These are phyloP conservation scores for Parasteatoda tepidariorum DNA, from an alignment of 1,140 invertebrate species.

Conservation along the genomic window DNA sequence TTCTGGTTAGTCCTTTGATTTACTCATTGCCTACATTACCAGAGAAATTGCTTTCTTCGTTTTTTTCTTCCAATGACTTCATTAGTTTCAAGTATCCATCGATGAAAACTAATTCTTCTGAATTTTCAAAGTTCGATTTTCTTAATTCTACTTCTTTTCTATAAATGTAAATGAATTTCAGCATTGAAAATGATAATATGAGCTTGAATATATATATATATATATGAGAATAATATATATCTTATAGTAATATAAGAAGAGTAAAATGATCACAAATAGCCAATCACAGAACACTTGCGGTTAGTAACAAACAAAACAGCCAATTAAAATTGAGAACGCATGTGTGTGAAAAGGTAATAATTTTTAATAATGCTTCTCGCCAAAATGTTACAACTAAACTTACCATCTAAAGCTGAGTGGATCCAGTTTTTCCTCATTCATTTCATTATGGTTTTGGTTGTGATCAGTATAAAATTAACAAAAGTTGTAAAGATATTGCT, in stretches of 20 bases:
- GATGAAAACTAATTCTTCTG: slow-evolving; percentile 19
- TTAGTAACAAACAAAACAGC: not conserved
- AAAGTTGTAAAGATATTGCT: too few species aligned
- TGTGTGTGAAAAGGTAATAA: too few species aligned
- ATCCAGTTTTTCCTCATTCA: too few species aligned
- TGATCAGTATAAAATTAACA: too few species aligned
- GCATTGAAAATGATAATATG: too few species aligned
- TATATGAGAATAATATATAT: not conserved
- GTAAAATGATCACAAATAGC: not conserved
- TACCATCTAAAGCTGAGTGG: too few species aligned
- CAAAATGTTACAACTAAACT: too few species aligned
- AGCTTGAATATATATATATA: not conserved
- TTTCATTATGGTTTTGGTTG: too few species aligned
- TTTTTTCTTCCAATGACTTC: slow-evolving; percentile 64
- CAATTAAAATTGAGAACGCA: not conserved
- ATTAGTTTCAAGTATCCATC: slow-evolving; percentile 68
- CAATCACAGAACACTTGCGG: not conserved
- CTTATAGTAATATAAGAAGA: not conserved
- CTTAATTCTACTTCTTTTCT: slow-evolving; percentile 66
- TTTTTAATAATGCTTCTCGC: too few species aligned
- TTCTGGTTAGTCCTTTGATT: not conserved
- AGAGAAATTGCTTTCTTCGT: not conserved
- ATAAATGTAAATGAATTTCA: not conserved
- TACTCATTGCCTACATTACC: not conserved
- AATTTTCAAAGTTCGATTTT: slow-evolving; percentile 73